Percentiles rank a stretch among this genome's conserved stretches.
Evolutionary conservation across 2,113 vertebrate genomes (phyloP).

Genomic region (Centropus bengalensis): DNA sequence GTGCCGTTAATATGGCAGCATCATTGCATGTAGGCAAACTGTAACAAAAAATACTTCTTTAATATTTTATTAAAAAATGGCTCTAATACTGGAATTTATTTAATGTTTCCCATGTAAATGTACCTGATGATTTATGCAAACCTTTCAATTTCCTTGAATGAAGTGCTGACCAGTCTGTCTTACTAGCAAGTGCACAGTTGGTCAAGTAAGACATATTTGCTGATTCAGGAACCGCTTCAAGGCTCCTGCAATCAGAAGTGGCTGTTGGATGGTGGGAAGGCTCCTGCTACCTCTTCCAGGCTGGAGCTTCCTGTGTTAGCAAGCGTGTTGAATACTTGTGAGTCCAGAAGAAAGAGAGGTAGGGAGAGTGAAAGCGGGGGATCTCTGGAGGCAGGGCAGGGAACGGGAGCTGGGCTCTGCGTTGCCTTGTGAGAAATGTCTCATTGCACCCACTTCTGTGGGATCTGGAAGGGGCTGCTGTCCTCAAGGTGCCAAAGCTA

Average conservation of each 20-base stretch:
- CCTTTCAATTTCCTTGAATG: neutral
- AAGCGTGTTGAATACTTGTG: neutral
- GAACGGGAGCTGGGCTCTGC: neutral
- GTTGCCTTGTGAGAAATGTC: neutral
- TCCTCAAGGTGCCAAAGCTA: neutral
- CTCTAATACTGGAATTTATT: neutral
- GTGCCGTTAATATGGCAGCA: neutral
- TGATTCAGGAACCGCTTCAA: neutral
- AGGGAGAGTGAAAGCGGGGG: no score
- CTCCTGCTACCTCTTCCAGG: neutral
- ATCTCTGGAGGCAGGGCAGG: neutral
- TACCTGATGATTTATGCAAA: neutral
- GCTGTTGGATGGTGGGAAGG: neutral
- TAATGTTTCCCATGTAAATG: neutral
- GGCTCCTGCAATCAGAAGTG: neutral
- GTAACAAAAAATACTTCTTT: neutral
- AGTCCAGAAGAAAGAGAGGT: neutral
- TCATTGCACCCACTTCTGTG: rapidly evolving
- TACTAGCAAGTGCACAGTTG: neutral
- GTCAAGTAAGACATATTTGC: neutral
- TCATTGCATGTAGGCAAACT: neutral
- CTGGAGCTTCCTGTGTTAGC: rapidly evolving
- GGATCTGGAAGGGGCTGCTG: neutral
- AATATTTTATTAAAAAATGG: neutral
- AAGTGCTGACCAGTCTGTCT: neutral